Evolutionary conservation across 2,797 vertebrate species (phyloP).

Genomic region (Acipenser transmontanus): DNA sequence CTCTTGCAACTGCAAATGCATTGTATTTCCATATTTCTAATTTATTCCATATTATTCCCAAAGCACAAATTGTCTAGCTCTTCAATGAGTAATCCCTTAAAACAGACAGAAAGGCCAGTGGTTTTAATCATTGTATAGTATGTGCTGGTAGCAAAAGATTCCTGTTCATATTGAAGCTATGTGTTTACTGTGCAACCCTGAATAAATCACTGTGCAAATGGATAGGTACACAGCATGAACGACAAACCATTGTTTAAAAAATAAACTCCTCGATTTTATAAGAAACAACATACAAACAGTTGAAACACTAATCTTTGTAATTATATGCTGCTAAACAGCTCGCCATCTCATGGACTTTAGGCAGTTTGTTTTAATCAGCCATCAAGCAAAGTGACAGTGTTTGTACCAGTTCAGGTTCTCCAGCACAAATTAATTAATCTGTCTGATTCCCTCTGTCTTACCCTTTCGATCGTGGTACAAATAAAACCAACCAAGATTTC

Average conservation of each 20-base stretch:
- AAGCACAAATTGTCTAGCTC: slow-evolving; percentile 54
- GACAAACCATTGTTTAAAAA: too few species aligned
- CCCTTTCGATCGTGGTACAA: slow-evolving; percentile 81
- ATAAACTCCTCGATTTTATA: too few species aligned
- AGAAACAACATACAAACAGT: too few species aligned
- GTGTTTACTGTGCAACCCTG: too few species aligned
- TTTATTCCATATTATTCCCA: slow-evolving; percentile 67
- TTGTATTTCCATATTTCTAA: slow-evolving; percentile 63
- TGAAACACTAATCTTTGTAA: slow-evolving; percentile 15
- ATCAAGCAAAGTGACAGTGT: slow-evolving; percentile 82
- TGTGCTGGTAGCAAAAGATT: too few species aligned
- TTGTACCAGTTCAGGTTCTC: slow-evolving; percentile 70
- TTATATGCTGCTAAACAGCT: slow-evolving; percentile 51
- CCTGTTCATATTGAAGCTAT: too few species aligned
- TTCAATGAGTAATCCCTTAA: neutral
- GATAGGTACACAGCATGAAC: too few species aligned
- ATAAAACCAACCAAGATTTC: slow-evolving; percentile 87
- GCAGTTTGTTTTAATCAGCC: slow-evolving; percentile 46
- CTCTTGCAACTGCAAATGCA: slow-evolving; percentile 45
- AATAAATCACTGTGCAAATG: too few species aligned
- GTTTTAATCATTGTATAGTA: too few species aligned
- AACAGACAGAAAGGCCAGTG: too few species aligned
- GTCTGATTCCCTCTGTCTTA: slow-evolving; percentile 72
- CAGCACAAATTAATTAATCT: slow-evolving; percentile 86
- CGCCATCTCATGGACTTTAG: slow-evolving; percentile 59